phyloP scores from a whole-genome alignment of 2,113 vertebrate genomes.

The Mohoua ochrocephala region DNA sequence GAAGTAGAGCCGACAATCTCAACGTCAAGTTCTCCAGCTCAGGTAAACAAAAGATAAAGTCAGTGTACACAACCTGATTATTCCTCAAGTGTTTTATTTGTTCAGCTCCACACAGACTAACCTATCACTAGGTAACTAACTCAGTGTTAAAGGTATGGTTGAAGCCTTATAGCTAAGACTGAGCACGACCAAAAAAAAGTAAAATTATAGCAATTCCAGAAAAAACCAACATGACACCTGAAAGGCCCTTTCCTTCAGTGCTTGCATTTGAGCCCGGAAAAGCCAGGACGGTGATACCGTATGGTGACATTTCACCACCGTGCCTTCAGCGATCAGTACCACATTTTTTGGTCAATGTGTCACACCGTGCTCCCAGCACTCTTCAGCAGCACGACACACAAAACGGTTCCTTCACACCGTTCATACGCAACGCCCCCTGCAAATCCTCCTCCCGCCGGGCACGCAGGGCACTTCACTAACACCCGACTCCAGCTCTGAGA shows the following conservation, averaged over 20 bases:
- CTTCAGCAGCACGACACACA: neutral
- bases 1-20: neutral
- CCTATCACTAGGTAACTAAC: neutral
- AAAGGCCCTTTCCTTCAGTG: neutral
- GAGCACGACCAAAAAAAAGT: rapidly evolving
- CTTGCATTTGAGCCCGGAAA: neutral
- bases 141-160: neutral
- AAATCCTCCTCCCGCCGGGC: neutral
- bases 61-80: neutral
- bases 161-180: neutral
- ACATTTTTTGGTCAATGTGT: neutral
- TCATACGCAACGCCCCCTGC: neutral
- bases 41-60: neutral
- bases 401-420: rapidly evolving
- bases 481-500: rapidly evolving
- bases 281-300: neutral
- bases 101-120: neutral
- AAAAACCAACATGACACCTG: neutral
- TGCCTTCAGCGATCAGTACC: neutral
- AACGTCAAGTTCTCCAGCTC: neutral
- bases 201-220: rapidly evolving
- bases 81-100: neutral
- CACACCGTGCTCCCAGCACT: neutral
- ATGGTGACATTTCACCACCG: rapidly evolving
- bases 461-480: neutral